Base-by-base conservation (phyloP, 2,888 invertebrate species). In the Prenolepis imparis region DNA sequence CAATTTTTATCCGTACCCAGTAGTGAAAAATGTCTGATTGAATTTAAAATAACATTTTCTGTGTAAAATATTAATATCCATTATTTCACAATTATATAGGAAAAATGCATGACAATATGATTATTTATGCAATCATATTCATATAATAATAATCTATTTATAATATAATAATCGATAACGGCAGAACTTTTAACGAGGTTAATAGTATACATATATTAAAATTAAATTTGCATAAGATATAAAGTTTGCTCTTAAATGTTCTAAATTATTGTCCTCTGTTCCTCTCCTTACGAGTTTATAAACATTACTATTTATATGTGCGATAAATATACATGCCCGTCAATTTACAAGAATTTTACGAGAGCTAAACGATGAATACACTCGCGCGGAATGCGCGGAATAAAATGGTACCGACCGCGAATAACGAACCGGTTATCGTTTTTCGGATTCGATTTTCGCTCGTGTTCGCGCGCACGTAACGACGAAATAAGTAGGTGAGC, bases 401-500 rank as follows among this genome's bases (percentile, higher is more conserved):
- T 48, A 36, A 78, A 70, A 70, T 48, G 41, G 21, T 32, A 36
- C n/a, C 32, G 24, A 48, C 15, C 15, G 12, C 15, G 8, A 5
- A 32, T 21, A 68, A 68, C 44, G 36, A 44, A 32, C 32, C 28
- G 44, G 18, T 75, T 36, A 75, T 64, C 48, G 59, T 12, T 44
- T 70, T 9, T 59, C 21, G 18, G 59, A 55, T 59, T 18, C 59
- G 44, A 24, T 70, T 70, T 44, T 70, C 44, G n/a, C 12, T 48
- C 18, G 44, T 24, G 24, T 70, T 57, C 21, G 41, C 21, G 21
- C 12, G 21, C 39, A 52, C 67, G 41, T 78, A 55, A 75, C 81
- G 64, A 44, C 32, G 41, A 61, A 73, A 83, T 72, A 80, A 68
- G 74, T 41, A 75, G 12, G 36, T 70, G 52, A 39, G 21, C 78